Evolutionary conservation across 2,113 vertebrate genomes (phyloP).

Genomic region (Marmota monax): DNA sequence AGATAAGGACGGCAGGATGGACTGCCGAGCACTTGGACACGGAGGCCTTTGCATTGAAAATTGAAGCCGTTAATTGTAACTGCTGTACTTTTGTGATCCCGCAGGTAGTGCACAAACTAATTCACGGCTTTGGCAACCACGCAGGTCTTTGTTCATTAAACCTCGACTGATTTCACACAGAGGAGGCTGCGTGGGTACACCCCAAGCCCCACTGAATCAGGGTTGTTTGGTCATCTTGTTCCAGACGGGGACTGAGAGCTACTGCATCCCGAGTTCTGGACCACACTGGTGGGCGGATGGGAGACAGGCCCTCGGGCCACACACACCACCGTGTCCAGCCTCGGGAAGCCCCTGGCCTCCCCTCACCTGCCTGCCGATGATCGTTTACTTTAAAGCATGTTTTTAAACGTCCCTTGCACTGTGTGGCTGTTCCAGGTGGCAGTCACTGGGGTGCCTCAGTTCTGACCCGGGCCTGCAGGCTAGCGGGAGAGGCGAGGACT

Average conservation of each 20-base stretch:
- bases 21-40: conserved; percentile 80
- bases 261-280: conserved; percentile 70
- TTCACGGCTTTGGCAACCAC: conserved; percentile 80
- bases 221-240: conserved; percentile 68
- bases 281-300: conserved; percentile 59
- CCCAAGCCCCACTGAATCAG: conserved; percentile 77
- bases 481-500: not conserved
- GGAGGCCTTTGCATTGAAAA: conserved; percentile 80
- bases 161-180: conserved; percentile 83
- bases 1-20: conserved; percentile 83
- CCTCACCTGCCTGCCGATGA: conserved; percentile 6
- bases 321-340: conserved; percentile 21
- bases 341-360: conserved; percentile 54
- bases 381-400: conserved; percentile 27
- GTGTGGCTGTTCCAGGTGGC: conserved; percentile 4
- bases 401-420: not conserved
- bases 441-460: not conserved
- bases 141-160: conserved; percentile 81
- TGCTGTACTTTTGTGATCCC: conserved; percentile 80
- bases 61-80: conserved; percentile 86
- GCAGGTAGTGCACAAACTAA: conserved; percentile 79
- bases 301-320: conserved; percentile 41
- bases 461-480: not conserved
- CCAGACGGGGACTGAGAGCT: conserved; percentile 64
- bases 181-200: conserved; percentile 46